Evolutionary conservation across 2,797 vertebrate species (phyloP).

Genomic region (Nannoperca australis): DNA sequence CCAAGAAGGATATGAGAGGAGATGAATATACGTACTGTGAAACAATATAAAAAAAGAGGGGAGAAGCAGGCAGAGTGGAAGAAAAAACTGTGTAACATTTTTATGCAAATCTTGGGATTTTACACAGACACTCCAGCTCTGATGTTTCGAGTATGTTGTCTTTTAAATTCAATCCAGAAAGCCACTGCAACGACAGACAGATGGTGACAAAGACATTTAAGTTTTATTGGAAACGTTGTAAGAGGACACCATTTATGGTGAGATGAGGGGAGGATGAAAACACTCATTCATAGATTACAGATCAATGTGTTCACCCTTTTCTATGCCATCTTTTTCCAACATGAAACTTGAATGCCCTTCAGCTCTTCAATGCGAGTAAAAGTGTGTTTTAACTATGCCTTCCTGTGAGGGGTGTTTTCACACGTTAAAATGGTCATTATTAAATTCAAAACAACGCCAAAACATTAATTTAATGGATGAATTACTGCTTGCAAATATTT

Average conservation of each 20-base stretch:
- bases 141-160: conserved; percentile 46
- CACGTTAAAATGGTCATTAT: neutral
- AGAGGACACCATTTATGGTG: conserved; percentile 32
- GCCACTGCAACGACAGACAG: conserved; percentile 27
- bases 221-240: conserved; percentile 46
- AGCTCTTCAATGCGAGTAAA: neutral
- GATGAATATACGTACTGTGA: conserved; percentile 64
- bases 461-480: conserved; percentile 11
- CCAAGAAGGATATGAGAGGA: conserved; percentile 57
- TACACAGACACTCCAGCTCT: conserved; percentile 29
- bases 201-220: conserved; percentile 43
- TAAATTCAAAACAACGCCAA: neutral
- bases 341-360: neutral
- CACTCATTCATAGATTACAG: conserved; percentile 36
- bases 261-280: conserved; percentile 27
- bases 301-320: conserved; percentile 40
- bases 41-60: conserved; percentile 53
- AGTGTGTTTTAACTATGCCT: neutral
- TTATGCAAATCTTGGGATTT: conserved; percentile 66
- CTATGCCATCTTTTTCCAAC: neutral
- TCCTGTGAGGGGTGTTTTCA: neutral
- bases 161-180: conserved; percentile 46
- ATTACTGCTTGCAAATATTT: neutral
- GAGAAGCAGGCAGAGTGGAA: conserved; percentile 27
- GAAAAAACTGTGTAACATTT: conserved; percentile 48